These are phyloP conservation scores for Parascotia fuliginaria DNA, from an alignment of 2,888 invertebrate species.

Conservation along the genomic window DNA sequence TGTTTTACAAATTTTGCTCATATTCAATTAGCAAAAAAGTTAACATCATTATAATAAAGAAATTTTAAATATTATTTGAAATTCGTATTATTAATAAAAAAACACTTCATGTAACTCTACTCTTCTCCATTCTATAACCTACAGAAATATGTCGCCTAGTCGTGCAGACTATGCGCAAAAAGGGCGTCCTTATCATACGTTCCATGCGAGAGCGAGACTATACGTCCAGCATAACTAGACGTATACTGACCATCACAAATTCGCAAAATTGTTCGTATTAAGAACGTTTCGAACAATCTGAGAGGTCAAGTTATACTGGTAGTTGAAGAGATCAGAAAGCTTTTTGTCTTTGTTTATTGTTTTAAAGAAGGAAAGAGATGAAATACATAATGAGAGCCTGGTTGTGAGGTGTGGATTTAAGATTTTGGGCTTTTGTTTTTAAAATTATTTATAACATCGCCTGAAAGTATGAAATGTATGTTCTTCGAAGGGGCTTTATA, in stretches of 20 bases:
- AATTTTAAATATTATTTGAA: no score
- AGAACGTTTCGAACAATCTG: constrained; percentile 12
- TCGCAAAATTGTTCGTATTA: constrained; percentile 7
- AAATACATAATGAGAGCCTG: constrained; percentile 50
- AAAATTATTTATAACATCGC: background rate
- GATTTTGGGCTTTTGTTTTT: constrained; percentile 27
- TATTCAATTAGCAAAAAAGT: no score
- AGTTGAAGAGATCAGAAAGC: constrained; percentile 50
- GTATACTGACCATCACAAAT: constrained; percentile 31
- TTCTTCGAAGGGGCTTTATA: no score
- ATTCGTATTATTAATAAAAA: background rate
- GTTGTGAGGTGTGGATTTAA: constrained; percentile 47
- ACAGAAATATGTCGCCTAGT: constrained; percentile 82
- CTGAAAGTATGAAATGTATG: no score
- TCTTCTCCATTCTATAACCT: constrained; percentile 52
- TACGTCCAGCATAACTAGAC: constrained; percentile 25
- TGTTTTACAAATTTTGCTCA: no score
- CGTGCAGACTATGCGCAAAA: constrained; percentile 83
- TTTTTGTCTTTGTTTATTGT: constrained; percentile 72
- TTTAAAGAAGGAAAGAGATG: constrained; percentile 59
- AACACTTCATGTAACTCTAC: constrained; percentile 25
- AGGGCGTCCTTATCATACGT: constrained; percentile 82
- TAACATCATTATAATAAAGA: no score
- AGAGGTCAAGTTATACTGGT: constrained; percentile 49
- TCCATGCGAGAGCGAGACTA: constrained; percentile 64